phyloP scores from a whole-genome alignment of 92 coral and sea anemone genomes.

The Diadumene lineata region DNA sequence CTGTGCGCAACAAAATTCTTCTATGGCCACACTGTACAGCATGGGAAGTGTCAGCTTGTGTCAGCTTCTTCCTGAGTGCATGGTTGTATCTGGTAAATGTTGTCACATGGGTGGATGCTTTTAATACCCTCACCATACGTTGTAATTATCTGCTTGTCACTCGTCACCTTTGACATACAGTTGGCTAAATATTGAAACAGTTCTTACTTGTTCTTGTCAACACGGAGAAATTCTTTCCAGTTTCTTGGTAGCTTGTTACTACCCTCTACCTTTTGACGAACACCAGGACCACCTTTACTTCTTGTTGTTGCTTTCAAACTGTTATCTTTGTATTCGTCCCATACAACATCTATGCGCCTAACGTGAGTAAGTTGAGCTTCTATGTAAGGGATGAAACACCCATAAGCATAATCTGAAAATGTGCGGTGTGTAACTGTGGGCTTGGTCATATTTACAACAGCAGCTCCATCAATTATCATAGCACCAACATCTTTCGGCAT shows the following conservation, averaged over 20 bases:
- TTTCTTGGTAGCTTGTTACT: constrained; percentile 42
- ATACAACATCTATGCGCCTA: constrained; percentile 63
- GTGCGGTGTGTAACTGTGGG: constrained; percentile 31
- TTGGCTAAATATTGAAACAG: constrained; percentile 49
- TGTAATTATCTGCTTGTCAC: constrained; percentile 40
- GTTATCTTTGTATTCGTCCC: constrained; percentile 51
- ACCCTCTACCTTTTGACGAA: constrained; percentile 42
- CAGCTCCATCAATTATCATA: constrained; percentile 49
- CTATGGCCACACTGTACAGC: constrained; percentile 40
- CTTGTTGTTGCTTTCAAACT: constrained; percentile 66
- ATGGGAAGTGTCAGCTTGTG: constrained; percentile 42
- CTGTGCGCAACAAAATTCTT: constrained; percentile 36
- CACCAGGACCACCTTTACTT: constrained; percentile 41
- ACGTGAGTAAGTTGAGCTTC: constrained; percentile 48
- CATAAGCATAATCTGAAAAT: constrained; percentile 40
- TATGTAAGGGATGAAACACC: constrained; percentile 56
- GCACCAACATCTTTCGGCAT: constrained; percentile 22
- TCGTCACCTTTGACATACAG: constrained; percentile 25
- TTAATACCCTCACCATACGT: constrained; percentile 39
- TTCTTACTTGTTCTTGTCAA: constrained; percentile 47
- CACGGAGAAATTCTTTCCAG: constrained; percentile 61
- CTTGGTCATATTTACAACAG: constrained; percentile 49
- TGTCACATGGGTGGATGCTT: constrained; percentile 7
- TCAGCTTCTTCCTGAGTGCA: constrained; percentile 50
- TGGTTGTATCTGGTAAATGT: constrained; percentile 24